phyloP scores from a whole-genome alignment of 2,113 vertebrate genomes.

The Ramphastos sulfuratus region DNA sequence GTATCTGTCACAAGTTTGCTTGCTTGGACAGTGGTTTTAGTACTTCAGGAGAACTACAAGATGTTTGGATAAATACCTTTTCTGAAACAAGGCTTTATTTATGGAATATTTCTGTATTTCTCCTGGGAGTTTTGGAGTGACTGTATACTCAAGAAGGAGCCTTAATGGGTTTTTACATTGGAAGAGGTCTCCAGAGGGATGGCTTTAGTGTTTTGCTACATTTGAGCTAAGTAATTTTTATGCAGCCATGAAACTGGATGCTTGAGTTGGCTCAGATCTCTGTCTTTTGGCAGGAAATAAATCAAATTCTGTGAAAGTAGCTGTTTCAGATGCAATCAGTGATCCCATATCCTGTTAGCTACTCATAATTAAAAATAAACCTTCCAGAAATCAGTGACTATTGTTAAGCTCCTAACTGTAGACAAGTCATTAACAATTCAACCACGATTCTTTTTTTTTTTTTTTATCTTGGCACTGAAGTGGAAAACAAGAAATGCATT shows the following conservation, averaged over 20 bases:
- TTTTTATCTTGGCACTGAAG: background rate
- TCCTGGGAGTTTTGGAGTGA: conserved; percentile 5
- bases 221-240: conserved; percentile 24
- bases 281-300: conserved; percentile 14
- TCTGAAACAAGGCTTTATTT: conserved; percentile 7
- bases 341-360: background rate
- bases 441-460: background rate
- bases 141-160: background rate
- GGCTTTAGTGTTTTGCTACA: conserved; percentile 6
- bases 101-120: conserved; percentile 1
- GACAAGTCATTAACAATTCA: background rate
- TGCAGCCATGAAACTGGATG: background rate
- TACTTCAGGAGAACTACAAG: background rate
- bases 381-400: background rate
- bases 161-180: background rate
- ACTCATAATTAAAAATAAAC: conserved; percentile 13
- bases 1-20: background rate
- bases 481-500: background rate
- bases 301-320: background rate
- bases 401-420: background rate
- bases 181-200: background rate
- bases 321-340: background rate
- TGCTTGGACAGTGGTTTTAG: background rate
- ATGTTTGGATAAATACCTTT: background rate
- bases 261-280: background rate